Evolutionary conservation across 2,888 invertebrate species (phyloP).

Genomic region (Amorpha juglandis): DNA sequence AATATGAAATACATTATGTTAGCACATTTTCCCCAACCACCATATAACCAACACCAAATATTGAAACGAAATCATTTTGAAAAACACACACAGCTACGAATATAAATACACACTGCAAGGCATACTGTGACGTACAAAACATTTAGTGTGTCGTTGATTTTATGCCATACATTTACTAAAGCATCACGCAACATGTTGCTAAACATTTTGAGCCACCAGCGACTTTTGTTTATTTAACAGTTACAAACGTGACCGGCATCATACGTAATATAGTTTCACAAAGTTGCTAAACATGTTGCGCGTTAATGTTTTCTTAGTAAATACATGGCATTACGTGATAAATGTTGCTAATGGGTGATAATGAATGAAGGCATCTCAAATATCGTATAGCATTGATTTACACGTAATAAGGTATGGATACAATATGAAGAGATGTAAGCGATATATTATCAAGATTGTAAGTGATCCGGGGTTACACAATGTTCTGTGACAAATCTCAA

Average conservation of each 20-base stretch:
- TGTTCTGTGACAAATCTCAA: neutral
- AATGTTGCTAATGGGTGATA: neutral
- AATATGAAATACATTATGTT: constrained; percentile 78
- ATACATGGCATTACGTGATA: neutral
- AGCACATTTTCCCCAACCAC: constrained; percentile 85
- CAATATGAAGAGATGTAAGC: constrained; percentile 13
- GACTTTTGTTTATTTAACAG: neutral
- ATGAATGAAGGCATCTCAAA: neutral
- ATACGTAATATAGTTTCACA: neutral
- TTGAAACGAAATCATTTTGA: constrained; percentile 31
- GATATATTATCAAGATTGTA: neutral
- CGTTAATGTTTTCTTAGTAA: neutral
- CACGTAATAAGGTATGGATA: neutral
- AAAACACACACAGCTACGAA: constrained; percentile 34
- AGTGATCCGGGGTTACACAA: constrained; percentile 18
- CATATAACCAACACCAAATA: constrained; percentile 76
- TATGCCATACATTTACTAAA: neutral
- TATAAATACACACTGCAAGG: constrained; percentile 28
- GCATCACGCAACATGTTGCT: neutral
- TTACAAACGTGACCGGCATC: too few species aligned
- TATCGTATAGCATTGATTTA: constrained; percentile 9
- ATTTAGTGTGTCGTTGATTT: neutral
- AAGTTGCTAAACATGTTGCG: neutral
- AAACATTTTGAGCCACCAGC: neutral
- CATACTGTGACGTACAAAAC: neutral